Percentiles rank a stretch among this genome's conserved stretches.
Conservation (phyloP, 2,888 invertebrate species). For the Desoria tigrina region DNA sequence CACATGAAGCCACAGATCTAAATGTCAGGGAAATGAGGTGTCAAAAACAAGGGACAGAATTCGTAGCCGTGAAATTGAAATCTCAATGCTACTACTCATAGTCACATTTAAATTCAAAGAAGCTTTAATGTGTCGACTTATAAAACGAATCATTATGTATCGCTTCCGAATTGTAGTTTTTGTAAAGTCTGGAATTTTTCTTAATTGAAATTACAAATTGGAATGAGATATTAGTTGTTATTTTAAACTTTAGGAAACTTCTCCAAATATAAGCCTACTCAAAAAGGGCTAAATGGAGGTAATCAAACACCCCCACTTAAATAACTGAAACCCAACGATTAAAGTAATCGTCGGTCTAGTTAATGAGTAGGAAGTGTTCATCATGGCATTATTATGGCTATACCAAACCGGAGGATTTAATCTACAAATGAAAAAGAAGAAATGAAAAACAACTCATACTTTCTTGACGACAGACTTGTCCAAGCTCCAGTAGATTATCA, state of each 20-base stretch:
- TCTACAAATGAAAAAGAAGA: not conserved
- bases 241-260: too few relatives aligned
- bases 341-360: not conserved
- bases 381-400: conserved; percentile 2
- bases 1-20: conserved; percentile 87
- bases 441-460: conserved; percentile 34
- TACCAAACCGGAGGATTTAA: not conserved
- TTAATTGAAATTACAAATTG: too few relatives aligned
- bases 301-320: conserved; percentile 2
- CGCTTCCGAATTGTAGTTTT: too few relatives aligned
- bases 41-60: not conserved
- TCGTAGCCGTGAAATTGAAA: conserved; percentile 25
- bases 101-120: too few relatives aligned
- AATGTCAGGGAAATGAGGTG: not conserved
- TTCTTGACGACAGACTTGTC: conserved; percentile 63
- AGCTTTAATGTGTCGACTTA: too few relatives aligned
- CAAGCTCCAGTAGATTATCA: conserved; percentile 76
- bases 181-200: too few relatives aligned
- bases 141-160: too few relatives aligned
- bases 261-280: too few relatives aligned
- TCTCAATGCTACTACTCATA: too few relatives aligned
- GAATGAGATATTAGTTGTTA: too few relatives aligned
- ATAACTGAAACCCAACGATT: conserved; percentile 7
- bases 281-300: too few relatives aligned
- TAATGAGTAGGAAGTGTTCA: not conserved